Evolutionary conservation across 2,113 vertebrate species (phyloP), one percentile per base, ranked within the genome.

Genomic region (Phalacrocorax aristotelis): DNA sequence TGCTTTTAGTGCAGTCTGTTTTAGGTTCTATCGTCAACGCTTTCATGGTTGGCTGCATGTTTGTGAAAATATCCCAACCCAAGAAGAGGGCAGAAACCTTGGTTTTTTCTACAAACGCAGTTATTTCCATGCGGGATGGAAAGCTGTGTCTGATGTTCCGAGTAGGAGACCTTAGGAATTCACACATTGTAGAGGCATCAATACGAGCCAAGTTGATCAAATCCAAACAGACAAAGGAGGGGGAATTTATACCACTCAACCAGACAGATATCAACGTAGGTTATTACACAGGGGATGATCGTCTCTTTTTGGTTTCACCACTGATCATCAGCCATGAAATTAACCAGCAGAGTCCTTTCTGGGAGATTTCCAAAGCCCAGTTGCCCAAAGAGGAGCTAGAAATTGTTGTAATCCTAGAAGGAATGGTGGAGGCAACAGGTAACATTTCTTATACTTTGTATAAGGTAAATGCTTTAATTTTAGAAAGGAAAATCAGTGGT

Each of bases 1-100:
- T 99, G 94, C 99, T 99, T 95, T 96, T 99, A 96, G 98, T 99
- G 90, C 99, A 99, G 96, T 99, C 99, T 7, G 99, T 99, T 97
- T 97, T 99, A 98, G 99, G 99, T 57, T 99, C 99, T 90, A 99
- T 99, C 54, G 99, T 99, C 86, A 99, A 99, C 38, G 99, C 99
- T 75, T 99, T 99, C 98, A 99, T 99, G 99, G 99, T 99, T 97
- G 99, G 99, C 64, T 99, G 99, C 98, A 99, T 99, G 99, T 99
- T 99, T 97, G 99, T 99, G 34, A 99, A 99, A 98, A 99, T 99
- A 97, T 99, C 99, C 12, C 99, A 99, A 96, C 99, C 99, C 96
- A 99, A 99, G 98, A 99, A 99, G 98, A 98, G 99, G 82, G 99
- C 99, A 10, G 99, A 99, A 98, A 99, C 99, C 40, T 96, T 99